A percentile compares a stretch with the other conserved stretches of the same genome.
These are phyloP conservation scores for Haplochromis burtoni DNA, from an alignment of 2,113 vertebrate genomes.

Conservation along the genomic window DNA sequence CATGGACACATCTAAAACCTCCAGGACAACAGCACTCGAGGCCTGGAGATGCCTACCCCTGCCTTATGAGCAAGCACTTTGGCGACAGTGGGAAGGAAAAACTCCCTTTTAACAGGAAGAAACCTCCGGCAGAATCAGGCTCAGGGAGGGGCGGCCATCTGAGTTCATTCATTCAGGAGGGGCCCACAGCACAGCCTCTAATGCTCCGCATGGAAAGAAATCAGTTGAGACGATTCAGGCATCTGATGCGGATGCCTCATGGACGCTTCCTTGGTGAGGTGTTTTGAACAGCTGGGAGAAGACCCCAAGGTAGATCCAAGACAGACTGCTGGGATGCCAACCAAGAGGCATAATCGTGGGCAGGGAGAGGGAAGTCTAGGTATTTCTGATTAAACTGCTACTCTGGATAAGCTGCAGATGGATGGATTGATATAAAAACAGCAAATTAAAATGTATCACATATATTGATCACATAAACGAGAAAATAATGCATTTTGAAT, in stretches of 20 bases:
- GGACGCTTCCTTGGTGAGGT: background rate
- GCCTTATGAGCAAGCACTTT: background rate
- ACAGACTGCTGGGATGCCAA: background rate
- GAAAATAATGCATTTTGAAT: background rate
- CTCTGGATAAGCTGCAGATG: background rate
- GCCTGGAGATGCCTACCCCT: no score
- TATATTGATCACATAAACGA: background rate
- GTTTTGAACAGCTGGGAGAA: background rate
- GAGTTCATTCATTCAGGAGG: background rate
- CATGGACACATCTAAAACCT: no score
- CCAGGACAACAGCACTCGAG: no score
- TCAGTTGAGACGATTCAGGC: background rate
- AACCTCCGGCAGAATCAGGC: rapidly evolving
- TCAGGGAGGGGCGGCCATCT: rapidly evolving
- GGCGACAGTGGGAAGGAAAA: background rate
- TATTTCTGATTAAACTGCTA: background rate
- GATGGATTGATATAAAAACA: background rate
- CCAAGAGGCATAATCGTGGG: background rate
- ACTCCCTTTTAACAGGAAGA: background rate
- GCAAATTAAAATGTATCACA: background rate
- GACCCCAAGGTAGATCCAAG: background rate
- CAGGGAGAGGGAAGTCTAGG: background rate
- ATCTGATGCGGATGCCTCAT: background rate
- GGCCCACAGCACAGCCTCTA: background rate
- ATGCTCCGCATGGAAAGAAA: background rate